phyloP scores from a whole-genome alignment of 2,797 vertebrate species.

The Gymnopithys bicolor region DNA sequence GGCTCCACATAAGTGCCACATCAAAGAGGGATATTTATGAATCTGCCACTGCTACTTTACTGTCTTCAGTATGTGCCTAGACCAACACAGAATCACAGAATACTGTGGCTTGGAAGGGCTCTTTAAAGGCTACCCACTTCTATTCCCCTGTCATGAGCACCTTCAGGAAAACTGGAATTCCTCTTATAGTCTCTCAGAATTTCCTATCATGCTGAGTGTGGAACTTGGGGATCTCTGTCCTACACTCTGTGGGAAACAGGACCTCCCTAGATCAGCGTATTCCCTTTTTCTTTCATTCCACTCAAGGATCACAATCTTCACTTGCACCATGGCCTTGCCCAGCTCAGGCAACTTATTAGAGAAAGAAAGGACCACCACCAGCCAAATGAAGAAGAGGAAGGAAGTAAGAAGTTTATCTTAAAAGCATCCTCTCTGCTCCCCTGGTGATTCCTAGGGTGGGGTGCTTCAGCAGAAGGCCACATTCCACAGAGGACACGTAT shows the following conservation, averaged over 20 bases:
- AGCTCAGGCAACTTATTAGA: not conserved
- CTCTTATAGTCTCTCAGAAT: not conserved
- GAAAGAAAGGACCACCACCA: not conserved
- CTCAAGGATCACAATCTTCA: not conserved
- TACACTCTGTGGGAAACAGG: not conserved
- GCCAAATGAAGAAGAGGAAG: not conserved
- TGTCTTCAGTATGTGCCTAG: not conserved
- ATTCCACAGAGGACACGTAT: not conserved
- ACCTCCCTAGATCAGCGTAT: not conserved
- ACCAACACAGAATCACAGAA: not conserved
- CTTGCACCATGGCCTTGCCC: not conserved
- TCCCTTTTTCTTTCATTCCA: not conserved
- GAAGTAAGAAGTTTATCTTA: not conserved
- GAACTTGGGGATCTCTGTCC: not conserved
- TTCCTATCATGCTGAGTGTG: rapidly evolving
- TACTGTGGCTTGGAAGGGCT: not conserved
- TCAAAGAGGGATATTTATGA: not conserved
- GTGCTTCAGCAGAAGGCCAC: rapidly evolving
- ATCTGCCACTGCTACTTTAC: not conserved
- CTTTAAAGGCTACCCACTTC: not conserved
- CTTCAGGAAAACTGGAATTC: not conserved
- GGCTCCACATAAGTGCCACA: not conserved
- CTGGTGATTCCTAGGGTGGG: not conserved
- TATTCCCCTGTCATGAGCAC: not conserved
- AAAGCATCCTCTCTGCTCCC: not conserved